Base-by-base conservation (phyloP, 2,113 vertebrate species). In the Petroica traversi region DNA sequence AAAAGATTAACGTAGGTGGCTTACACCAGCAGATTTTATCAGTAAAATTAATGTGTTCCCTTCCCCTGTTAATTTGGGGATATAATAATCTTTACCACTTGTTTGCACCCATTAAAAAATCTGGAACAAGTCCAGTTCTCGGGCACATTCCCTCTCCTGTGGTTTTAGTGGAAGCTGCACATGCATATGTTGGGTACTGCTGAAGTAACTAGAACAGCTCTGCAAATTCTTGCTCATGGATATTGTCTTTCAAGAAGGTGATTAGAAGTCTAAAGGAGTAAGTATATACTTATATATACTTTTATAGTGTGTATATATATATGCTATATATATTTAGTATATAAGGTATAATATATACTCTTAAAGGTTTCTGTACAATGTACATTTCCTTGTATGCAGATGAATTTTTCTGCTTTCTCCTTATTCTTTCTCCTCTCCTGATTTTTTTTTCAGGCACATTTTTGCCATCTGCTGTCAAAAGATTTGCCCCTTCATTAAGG, bases 391-490 rank as follows among this genome's bases (percentile, higher is more conserved):
- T 45, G 24, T 24, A 40, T 48, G 40, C 40, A 48, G 48, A 64
- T 66, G 8, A 63, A 5, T 68, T 85, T 49, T 72, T 63, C 43
- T 75, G 9, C 51, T 79, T 72, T 64, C 19, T 46, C 20, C 58
- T 64, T 71, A 6, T 34, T 75, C 40, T 55, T 93, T 85, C 23
- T 84, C 45, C 18, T 78, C 20, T 72, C 14, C 22, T 64, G 31
- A 28, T 33, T 75, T 55, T 63, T n/a, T 41, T 54, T 16, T 41
- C 19, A 52, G 52, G n/a, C 80, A 54, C 24, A 7, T 36, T 94
- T 91, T 90, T 88, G 40, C 59, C 28, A 29, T 59, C 38, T 55
- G 54, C 73, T 85, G 68, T 91, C 85, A 84, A 88, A 92, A 95
- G 82, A 40, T 41, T 43, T 92, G 58, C 41, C 66, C 63, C 22